Conservation (phyloP, 2,888 invertebrate species). For the Ischnura elegans region DNA sequence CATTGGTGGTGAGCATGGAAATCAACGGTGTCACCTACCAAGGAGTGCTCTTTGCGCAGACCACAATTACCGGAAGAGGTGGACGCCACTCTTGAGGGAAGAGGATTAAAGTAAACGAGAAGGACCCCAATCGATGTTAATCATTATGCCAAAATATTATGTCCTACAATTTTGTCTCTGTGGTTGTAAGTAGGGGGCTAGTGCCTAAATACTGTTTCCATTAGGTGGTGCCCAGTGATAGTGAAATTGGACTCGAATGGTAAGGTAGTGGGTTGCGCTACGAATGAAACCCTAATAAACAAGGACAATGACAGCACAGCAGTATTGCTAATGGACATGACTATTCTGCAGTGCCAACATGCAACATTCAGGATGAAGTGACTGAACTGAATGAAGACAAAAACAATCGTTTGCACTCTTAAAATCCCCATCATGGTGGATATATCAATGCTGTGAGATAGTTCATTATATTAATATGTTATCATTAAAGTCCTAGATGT, state of each 20-base stretch:
- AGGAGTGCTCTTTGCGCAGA: slow-evolving; percentile 91
- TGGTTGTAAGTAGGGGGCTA: slow-evolving; percentile 40
- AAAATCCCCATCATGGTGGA: slow-evolving; percentile 43
- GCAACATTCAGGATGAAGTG: slow-evolving; percentile 37
- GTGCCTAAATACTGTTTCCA: slow-evolving; percentile 36
- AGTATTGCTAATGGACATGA: slow-evolving; percentile 34
- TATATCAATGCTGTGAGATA: slow-evolving; percentile 51
- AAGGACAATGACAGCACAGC: slow-evolving; percentile 40
- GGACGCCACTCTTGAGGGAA: slow-evolving; percentile 63
- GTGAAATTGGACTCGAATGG: slow-evolving; percentile 1
- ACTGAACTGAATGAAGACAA: slow-evolving; percentile 12
- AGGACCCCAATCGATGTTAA: background rate
- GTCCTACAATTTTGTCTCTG: slow-evolving; percentile 28
- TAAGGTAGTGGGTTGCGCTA: background rate
- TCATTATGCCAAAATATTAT: slow-evolving; percentile 22
- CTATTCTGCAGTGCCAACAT: slow-evolving; percentile 39
- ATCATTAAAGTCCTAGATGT: slow-evolving; percentile 49
- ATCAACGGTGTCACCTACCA: slow-evolving; percentile 97
- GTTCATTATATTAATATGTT: slow-evolving; percentile 48
- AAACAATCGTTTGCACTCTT: slow-evolving; percentile 33
- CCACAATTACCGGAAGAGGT: slow-evolving; percentile 68
- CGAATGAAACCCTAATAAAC: slow-evolving; percentile 32
- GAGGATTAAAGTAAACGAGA: background rate
- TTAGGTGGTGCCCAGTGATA: slow-evolving; percentile 35
- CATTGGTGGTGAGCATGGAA: slow-evolving; percentile 96